phyloP scores from a whole-genome alignment of 2,797 vertebrate species.

The Miopithecus talapoin region DNA sequence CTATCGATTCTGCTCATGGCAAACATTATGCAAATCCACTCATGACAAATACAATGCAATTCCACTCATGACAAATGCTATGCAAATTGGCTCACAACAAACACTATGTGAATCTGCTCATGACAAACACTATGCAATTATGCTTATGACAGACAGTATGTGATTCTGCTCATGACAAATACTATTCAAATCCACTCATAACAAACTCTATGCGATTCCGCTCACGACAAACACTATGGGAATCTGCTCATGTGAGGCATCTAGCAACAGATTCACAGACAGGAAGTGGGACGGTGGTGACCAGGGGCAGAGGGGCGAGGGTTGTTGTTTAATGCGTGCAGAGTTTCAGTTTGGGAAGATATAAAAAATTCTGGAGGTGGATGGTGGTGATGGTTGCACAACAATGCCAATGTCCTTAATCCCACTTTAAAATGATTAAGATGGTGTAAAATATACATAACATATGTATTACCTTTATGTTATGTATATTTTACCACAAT shows the following conservation, averaged over 20 bases:
- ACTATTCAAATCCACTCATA: too few relatives aligned
- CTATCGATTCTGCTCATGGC: too few relatives aligned
- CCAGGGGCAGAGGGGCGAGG: neutral
- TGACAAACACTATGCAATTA: too few relatives aligned
- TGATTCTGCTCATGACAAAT: too few relatives aligned
- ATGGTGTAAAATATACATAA: too few relatives aligned
- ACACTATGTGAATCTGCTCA: too few relatives aligned
- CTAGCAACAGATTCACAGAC: neutral
- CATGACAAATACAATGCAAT: too few relatives aligned
- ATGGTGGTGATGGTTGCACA: accelerated
- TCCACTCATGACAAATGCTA: accelerated
- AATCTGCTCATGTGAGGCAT: accelerated
- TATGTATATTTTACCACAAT: neutral
- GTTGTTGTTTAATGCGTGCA: neutral
- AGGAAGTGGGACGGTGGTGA: neutral
- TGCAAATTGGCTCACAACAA: too few relatives aligned
- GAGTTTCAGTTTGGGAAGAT: neutral
- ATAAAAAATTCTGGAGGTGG: neutral
- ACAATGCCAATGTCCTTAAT: accelerated
- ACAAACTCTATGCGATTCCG: accelerated
- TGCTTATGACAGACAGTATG: too few relatives aligned
- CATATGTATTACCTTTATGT: neutral
- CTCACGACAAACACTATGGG: accelerated
- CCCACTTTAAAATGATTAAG: neutral
- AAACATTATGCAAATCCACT: too few relatives aligned